Conservation (phyloP, 2,797 vertebrate genomes). For the Aplochiton taeniatus region DNA sequence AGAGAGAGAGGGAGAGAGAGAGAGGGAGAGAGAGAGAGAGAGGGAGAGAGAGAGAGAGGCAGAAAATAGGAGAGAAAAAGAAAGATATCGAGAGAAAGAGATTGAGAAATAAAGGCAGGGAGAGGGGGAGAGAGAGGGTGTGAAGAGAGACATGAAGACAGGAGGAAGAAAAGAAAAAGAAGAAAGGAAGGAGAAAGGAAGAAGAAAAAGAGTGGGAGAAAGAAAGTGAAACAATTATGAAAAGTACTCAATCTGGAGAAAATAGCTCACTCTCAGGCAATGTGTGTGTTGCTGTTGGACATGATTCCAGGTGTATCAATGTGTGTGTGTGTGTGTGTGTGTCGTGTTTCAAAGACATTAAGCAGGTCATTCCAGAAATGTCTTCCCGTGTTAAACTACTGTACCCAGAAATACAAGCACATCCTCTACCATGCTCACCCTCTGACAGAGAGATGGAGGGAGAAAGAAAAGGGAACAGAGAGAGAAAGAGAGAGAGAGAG, state of each 20-base stretch:
- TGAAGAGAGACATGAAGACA: too few relatives aligned
- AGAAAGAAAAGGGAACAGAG: neutral
- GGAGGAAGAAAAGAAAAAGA: slow-evolving; percentile 17
- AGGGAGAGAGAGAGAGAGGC: neutral
- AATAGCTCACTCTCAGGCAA: too few relatives aligned
- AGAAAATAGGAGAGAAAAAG: slow-evolving; percentile 14
- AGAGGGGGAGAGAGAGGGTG: slow-evolving; percentile 1
- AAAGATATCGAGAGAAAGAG: neutral
- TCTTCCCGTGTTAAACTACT: too few relatives aligned
- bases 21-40: neutral
- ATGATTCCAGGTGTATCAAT: neutral
- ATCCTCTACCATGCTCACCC: slow-evolving; percentile 25
- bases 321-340: neutral
- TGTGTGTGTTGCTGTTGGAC: too few relatives aligned
- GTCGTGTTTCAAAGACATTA: neutral
- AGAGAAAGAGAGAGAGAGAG: slow-evolving; percentile 13
- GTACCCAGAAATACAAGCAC: slow-evolving; percentile 23
- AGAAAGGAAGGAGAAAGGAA: neutral
- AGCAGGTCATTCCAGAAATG: too few relatives aligned
- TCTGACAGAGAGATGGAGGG: neutral
- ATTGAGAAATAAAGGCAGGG: neutral
- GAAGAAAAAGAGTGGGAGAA: too few relatives aligned
- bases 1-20: neutral
- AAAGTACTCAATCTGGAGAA: too few relatives aligned
- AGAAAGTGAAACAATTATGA: too few relatives aligned